Evolutionary conservation across 2,888 invertebrate species (phyloP).

Genomic region (Caenorhabditis zanzibari): DNA sequence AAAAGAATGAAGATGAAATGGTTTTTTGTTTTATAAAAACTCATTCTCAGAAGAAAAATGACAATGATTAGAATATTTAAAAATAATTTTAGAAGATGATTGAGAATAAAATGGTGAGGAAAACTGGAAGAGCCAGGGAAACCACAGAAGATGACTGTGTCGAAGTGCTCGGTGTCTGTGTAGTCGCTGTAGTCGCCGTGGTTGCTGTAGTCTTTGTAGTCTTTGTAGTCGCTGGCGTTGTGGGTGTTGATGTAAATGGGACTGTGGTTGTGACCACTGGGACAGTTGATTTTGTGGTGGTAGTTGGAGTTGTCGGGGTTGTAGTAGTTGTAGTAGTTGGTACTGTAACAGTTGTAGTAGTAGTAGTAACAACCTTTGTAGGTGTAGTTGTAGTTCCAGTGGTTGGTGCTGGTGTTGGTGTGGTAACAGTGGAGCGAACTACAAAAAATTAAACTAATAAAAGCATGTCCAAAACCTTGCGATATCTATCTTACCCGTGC

Average conservation of each 20-base stretch:
- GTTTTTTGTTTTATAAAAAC: background rate
- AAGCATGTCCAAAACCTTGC: background rate
- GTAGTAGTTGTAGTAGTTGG: conserved; percentile 2
- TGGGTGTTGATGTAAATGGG: background rate
- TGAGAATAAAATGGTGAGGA: conserved; percentile 32
- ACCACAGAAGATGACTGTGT: conserved; percentile 46
- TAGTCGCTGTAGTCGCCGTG: conserved; percentile 10
- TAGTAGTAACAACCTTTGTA: conserved; percentile 3
- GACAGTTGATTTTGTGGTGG: conserved; percentile 1
- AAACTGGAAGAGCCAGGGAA: conserved; percentile 32
- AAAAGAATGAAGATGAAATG: background rate
- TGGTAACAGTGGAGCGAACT: conserved; percentile 22
- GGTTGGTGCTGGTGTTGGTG: conserved; percentile 1
- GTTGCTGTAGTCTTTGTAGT: conserved; percentile 7
- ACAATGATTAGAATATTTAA: conserved; percentile 2
- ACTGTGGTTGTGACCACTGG: conserved; percentile 3
- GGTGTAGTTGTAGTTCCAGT: conserved; percentile 16
- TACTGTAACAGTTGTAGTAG: background rate
- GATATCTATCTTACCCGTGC: conserved; percentile 33
- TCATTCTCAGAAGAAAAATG: background rate
- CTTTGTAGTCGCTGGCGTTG: background rate
- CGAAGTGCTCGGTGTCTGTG: conserved; percentile 14
- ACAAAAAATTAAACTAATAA: background rate
- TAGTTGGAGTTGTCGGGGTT: conserved; percentile 13
- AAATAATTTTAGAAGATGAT: conserved; percentile 27